Conservation (phyloP, 2,113 vertebrate genomes). For the Erythrolamprus reginae region DNA sequence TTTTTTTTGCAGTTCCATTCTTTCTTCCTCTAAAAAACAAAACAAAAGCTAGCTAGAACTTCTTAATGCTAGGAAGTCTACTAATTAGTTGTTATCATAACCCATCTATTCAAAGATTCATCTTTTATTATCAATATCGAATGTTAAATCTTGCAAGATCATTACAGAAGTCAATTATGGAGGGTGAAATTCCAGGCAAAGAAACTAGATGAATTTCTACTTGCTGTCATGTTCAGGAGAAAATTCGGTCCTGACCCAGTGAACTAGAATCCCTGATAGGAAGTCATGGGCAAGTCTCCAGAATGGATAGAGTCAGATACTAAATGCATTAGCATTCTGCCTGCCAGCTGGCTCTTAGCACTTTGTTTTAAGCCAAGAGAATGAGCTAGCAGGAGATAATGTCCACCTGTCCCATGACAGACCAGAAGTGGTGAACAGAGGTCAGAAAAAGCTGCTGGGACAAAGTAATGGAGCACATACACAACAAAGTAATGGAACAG, state of each 20-base stretch:
- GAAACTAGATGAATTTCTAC: background rate
- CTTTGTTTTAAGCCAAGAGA: background rate
- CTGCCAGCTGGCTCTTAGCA: background rate
- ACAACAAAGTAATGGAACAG: background rate
- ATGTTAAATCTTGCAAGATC: background rate
- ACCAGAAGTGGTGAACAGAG: background rate
- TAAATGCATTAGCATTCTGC: background rate
- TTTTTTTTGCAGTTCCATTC: background rate
- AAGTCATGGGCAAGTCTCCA: background rate
- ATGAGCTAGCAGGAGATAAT: background rate
- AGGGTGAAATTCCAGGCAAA: background rate
- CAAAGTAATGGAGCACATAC: background rate
- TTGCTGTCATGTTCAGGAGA: background rate
- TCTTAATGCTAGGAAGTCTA: background rate
- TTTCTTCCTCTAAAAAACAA: background rate
- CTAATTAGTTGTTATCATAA: background rate
- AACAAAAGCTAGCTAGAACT: background rate
- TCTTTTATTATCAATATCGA: background rate
- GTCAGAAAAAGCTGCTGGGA: background rate
- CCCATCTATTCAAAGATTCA: background rate
- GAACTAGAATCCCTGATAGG: background rate
- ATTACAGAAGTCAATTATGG: background rate
- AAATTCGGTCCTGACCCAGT: conserved; percentile 4
- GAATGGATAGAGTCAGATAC: background rate
- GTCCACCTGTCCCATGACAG: background rate